phyloP scores from a whole-genome alignment of 2,797 vertebrate genomes.

The Hydrocynus forskahlii region DNA sequence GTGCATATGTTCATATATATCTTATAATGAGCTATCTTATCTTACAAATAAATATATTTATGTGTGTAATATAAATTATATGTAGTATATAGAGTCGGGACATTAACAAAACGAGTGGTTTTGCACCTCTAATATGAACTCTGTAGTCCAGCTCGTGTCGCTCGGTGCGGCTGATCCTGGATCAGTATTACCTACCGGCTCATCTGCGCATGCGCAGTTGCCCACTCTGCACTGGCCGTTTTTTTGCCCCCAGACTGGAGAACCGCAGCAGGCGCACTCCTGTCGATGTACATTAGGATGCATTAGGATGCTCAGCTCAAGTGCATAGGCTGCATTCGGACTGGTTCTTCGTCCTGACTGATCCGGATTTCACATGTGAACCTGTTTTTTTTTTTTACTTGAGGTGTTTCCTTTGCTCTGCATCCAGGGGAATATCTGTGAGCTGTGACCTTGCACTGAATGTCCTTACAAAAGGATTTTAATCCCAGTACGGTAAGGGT shows the following conservation, averaged over 20 bases:
- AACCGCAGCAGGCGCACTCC: slow-evolving; percentile 50
- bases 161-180: not conserved
- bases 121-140: not conserved
- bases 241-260: slow-evolving; percentile 27
- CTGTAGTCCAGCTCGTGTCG: not conserved
- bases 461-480: slow-evolving; percentile 68
- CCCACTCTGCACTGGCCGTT: slow-evolving; percentile 23
- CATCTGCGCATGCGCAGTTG: slow-evolving; percentile 56
- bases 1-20: too few species aligned
- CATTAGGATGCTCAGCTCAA: slow-evolving; percentile 49
- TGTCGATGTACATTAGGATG: slow-evolving; percentile 48
- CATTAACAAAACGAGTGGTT: not conserved
- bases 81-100: too few species aligned
- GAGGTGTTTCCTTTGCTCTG: not conserved
- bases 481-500: slow-evolving; percentile 73
- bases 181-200: not conserved
- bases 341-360: slow-evolving; percentile 4
- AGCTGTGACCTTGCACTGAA: slow-evolving; percentile 74
- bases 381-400: not conserved
- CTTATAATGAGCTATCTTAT: too few species aligned
- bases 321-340: slow-evolving; percentile 16
- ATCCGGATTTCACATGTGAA: slow-evolving; percentile 24
- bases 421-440: slow-evolving; percentile 23
- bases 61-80: too few species aligned
- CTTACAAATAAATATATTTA: too few species aligned